Base-by-base conservation (phyloP, 37 sponge, comb jelly and placozoan species). In the Ephydatia muelleri region DNA sequence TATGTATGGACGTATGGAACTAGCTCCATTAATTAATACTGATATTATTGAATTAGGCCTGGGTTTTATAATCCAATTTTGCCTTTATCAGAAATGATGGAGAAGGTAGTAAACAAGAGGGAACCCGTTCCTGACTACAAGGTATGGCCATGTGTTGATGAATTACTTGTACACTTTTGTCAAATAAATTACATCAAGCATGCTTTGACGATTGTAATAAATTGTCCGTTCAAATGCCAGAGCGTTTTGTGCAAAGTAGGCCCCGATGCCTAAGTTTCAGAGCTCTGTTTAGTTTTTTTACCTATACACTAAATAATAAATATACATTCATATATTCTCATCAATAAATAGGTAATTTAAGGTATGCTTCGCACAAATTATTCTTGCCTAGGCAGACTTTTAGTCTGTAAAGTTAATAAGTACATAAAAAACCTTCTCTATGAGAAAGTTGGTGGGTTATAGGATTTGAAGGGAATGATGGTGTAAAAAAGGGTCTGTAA, bases 81-180 rank as follows among this genome's bases (percentile, higher is more conserved):
- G 57, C 57, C 57, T 57, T 57, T 57, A 57, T 57, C 57, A 57
- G 57, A 57, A 57, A 57, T 57, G 57, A 57, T 21, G 16, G 57
- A 57, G 57, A 57, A 57, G 57, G 57, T 57, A 57, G 57, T 21
- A 57, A 57, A 57, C 57, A 57, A 57, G 57, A 57, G 57, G 57
- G 57, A 57, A 57, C 57, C 57, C 57, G 57, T 57, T 57, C 57
- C 57, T 57, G 57, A 57, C 57, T 57, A 57, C 57, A 57, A 57
- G 57, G 57, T 57, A 57, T 57, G 57, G 57, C 57, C 57, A 57
- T 57, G 57, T 57, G 57, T 57, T 57, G 57, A 57, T 57, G 16
- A 57, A 57, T 57, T 57, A 57, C 57, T 57, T 57, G 57, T 57
- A 57, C 57, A 14, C 57, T 57, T 57, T 57, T 57, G 57, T 57